Percentiles rank a stretch among this genome's conserved stretches.
phyloP scores from a whole-genome alignment of 2,113 vertebrate genomes.

The Oreochromis spilurus region DNA sequence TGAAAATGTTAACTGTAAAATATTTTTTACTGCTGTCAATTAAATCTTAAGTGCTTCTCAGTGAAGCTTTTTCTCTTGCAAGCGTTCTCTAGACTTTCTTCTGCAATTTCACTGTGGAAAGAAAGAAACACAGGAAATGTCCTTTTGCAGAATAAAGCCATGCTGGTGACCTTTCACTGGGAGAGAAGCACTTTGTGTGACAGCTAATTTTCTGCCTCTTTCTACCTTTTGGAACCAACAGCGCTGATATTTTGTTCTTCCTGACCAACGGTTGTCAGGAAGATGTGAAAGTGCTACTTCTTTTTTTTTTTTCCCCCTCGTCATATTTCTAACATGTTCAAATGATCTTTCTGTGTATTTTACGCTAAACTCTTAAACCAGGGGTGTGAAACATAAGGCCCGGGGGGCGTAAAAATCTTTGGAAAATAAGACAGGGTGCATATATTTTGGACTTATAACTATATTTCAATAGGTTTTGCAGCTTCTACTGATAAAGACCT shows the following conservation, averaged over 20 bases:
- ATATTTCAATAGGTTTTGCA: neutral
- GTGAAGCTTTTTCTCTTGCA: neutral
- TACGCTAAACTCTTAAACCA: neutral
- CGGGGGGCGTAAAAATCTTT: neutral
- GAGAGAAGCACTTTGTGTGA: neutral
- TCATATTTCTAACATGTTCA: neutral
- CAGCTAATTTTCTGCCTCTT: neutral
- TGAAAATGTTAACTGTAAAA: neutral
- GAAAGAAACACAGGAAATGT: neutral
- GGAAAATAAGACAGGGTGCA: neutral
- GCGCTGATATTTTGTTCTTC: neutral
- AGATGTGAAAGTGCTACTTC: neutral
- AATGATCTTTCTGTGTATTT: neutral
- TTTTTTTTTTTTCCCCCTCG: fast-evolving
- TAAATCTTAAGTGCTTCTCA: neutral
- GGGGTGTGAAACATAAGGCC: neutral
- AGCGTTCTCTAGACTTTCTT: neutral
- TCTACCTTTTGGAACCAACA: neutral
- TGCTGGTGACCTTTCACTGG: neutral
- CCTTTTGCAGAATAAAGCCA: neutral
- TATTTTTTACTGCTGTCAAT: neutral
- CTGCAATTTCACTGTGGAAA: neutral
- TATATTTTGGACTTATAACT: neutral
- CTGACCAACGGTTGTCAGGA: neutral
- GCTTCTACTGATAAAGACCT: neutral